Evolutionary conservation across 2,888 invertebrate genomes (phyloP).

Genomic region (Sarcophaga subvicina): DNA sequence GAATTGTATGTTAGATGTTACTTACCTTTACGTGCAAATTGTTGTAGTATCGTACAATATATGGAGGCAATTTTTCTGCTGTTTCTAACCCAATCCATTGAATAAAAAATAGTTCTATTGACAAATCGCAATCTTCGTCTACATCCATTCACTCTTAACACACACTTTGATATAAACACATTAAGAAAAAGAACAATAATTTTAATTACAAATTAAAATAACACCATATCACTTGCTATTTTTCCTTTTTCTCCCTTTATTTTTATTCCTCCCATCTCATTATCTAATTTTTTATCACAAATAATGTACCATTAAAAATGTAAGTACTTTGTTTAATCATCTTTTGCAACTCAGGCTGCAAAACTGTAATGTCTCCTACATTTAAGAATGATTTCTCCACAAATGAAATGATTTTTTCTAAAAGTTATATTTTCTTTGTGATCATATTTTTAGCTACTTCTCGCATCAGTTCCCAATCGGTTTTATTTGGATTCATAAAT

Average conservation of each 20-base stretch:
- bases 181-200: background rate
- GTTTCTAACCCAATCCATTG: slow-evolving; percentile 88
- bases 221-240: slow-evolving; percentile 21
- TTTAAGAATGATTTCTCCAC: no score
- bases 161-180: background rate
- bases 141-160: slow-evolving; percentile 72
- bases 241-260: background rate
- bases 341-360: no score
- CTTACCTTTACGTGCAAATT: slow-evolving; percentile 81
- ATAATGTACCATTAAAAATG: no score
- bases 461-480: no score
- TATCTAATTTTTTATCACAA: no score
- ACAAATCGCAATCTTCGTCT: slow-evolving; percentile 71
- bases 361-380: no score
- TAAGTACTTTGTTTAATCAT: no score
- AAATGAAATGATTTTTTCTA: no score
- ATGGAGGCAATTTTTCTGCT: slow-evolving; percentile 84
- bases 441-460: no score
- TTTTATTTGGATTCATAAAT: no score
- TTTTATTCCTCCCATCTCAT: no score
- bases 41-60: slow-evolving; percentile 87
- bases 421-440: no score
- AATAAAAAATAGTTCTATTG: slow-evolving; percentile 73
- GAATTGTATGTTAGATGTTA: slow-evolving; percentile 41
- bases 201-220: slow-evolving; percentile 5